Conservation (phyloP, 2,797 vertebrate genomes). For the Gymnopithys bicolor region DNA sequence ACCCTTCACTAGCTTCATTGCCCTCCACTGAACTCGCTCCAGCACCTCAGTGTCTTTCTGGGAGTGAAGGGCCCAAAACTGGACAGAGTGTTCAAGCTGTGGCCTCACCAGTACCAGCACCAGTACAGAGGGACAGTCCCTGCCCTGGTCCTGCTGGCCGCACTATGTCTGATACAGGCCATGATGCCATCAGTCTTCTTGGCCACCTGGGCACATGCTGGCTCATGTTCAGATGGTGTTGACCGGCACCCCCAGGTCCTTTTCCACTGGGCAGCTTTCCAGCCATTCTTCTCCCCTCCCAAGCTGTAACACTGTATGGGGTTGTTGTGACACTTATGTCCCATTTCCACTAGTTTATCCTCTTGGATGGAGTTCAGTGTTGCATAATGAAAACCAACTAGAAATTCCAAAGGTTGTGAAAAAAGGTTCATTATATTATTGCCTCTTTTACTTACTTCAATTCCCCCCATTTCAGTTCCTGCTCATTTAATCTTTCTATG, state of each 20-base stretch:
- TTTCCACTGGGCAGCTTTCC: neutral
- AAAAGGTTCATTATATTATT: neutral
- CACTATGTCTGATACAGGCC: neutral
- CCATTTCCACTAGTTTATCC: neutral
- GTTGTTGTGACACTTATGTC: neutral
- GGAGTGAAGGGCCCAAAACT: neutral
- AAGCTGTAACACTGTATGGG: neutral
- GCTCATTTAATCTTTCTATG: neutral
- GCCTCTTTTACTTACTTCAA: neutral
- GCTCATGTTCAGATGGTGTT: neutral
- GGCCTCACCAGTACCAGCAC: neutral
- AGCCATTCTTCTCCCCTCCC: neutral
- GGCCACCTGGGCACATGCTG: neutral
- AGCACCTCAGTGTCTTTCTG: neutral
- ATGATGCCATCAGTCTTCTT: neutral
- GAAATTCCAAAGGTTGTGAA: neutral
- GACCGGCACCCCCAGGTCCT: neutral
- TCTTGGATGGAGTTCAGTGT: neutral
- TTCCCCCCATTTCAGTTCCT: neutral
- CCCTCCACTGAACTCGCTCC: neutral
- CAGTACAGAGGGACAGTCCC: neutral
- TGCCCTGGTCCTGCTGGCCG: neutral
- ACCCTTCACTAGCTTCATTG: accelerated
- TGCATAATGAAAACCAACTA: neutral
- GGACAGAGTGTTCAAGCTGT: neutral